A percentile compares a stretch with the other conserved stretches of the same genome.
phyloP scores from a whole-genome alignment of 2,888 invertebrate species.

The Protophormia terraenovae region DNA sequence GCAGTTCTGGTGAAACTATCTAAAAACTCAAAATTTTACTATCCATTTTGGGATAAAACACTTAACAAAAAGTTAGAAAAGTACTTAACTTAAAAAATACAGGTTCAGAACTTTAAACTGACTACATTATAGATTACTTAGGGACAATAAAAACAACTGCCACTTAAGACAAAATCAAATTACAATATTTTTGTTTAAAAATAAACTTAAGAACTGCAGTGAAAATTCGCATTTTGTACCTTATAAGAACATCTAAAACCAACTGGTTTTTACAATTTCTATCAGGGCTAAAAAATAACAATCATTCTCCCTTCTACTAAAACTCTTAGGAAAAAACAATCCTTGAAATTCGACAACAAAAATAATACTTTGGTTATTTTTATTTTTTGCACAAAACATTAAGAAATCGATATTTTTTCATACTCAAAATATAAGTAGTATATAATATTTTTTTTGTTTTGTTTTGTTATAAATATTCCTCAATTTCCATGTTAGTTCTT shows the following conservation, averaged over 20 bases:
- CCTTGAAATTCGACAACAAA: constrained; percentile 36
- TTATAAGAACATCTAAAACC: not conserved
- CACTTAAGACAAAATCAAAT: too few species aligned
- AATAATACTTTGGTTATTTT: not conserved
- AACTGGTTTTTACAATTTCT: not conserved
- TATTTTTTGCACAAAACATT: not conserved
- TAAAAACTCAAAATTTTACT: too few species aligned
- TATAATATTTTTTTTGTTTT: not conserved
- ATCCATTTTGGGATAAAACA: too few species aligned
- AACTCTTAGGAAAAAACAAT: not conserved
- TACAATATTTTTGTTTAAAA: too few species aligned
- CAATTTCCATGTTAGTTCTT: not conserved
- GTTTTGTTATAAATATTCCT: not conserved
- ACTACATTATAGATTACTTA: too few species aligned
- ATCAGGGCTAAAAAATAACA: not conserved
- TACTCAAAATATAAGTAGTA: not conserved
- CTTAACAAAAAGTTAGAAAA: too few species aligned
- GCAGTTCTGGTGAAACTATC: too few species aligned
- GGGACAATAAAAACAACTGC: too few species aligned
- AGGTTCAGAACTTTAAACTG: too few species aligned
- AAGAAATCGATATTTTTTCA: constrained; percentile 52
- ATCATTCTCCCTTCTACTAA: not conserved
- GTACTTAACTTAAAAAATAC: too few species aligned
- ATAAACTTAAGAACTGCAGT: too few species aligned
- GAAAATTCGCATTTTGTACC: too few species aligned